These are phyloP conservation scores for Pseudomyrmex flavicornis DNA, from an alignment of 1,140 invertebrate species.

Conservation along the genomic window DNA sequence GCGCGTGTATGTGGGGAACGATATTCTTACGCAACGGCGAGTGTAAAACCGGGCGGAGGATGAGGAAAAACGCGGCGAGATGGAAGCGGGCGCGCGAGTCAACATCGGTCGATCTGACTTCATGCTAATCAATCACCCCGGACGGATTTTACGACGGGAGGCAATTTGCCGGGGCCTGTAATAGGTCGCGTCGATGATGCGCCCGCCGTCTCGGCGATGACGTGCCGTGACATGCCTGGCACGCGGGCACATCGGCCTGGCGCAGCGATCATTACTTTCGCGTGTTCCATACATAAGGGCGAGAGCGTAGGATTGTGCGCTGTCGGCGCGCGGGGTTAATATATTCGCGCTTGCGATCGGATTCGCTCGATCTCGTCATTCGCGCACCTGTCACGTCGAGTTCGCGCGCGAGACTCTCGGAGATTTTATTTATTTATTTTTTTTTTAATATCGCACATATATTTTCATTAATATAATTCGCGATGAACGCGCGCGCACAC, in stretches of 20 bases:
- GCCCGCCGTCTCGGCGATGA: constrained; percentile 69
- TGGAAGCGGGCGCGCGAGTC: constrained; percentile 57
- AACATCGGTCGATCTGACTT: constrained; percentile 58
- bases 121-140: constrained; percentile 79
- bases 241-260: constrained; percentile 19
- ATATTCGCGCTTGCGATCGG: not conserved
- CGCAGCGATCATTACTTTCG: constrained; percentile 60
- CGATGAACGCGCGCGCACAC: too few relatives aligned
- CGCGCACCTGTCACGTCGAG: not conserved
- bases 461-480: constrained; percentile 5
- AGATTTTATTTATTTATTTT: too few relatives aligned
- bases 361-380: constrained; percentile 16
- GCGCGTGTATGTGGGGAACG: constrained; percentile 39
- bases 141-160: constrained; percentile 77
- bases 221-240: constrained; percentile 62
- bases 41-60: not conserved
- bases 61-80: constrained; percentile 10
- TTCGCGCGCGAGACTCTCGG: not conserved
- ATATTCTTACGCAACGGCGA: not conserved
- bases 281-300: constrained; percentile 39
- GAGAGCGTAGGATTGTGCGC: constrained; percentile 15
- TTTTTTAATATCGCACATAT: too few relatives aligned
- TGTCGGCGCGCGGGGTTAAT: not conserved
- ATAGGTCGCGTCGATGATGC: constrained; percentile 75
- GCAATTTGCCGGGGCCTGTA: constrained; percentile 76